Conservation (phyloP, 1,140 invertebrate species). For the Aphelenchoides besseyi region DNA sequence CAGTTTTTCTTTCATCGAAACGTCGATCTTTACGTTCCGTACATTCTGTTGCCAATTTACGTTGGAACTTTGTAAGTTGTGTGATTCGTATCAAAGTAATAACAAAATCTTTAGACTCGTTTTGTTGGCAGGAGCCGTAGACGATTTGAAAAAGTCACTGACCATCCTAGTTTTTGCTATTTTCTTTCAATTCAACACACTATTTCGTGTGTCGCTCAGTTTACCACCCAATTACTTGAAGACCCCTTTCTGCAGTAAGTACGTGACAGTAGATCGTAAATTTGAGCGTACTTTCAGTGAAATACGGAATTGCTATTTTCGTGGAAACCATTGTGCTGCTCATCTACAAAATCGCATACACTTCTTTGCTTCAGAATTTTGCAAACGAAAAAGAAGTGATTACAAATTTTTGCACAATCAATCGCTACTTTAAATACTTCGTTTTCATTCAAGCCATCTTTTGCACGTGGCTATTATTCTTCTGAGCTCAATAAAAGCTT, state of each 20-base stretch:
- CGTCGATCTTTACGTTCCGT: background rate
- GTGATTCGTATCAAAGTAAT: background rate
- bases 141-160: background rate
- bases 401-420: background rate
- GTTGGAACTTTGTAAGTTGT: constrained; percentile 11
- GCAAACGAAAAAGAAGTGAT: background rate
- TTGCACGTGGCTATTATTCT: constrained; percentile 10
- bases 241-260: constrained; percentile 21
- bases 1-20: constrained; percentile 11
- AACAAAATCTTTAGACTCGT: background rate
- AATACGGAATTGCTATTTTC: constrained; percentile 3
- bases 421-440: constrained; percentile 11
- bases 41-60: constrained; percentile 3
- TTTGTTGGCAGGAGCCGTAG: background rate
- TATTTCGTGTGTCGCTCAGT: background rate
- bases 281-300: constrained; percentile 10
- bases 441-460: background rate
- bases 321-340: constrained; percentile 3
- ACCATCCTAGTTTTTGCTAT: background rate
- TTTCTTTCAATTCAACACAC: background rate
- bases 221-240: constrained; percentile 14
- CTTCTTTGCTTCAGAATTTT: background rate
- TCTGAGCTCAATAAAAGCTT: no score
- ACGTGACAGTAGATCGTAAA: background rate
- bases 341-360: background rate